phyloP scores from a whole-genome alignment of 2,113 vertebrate species.

The Columbina picui region DNA sequence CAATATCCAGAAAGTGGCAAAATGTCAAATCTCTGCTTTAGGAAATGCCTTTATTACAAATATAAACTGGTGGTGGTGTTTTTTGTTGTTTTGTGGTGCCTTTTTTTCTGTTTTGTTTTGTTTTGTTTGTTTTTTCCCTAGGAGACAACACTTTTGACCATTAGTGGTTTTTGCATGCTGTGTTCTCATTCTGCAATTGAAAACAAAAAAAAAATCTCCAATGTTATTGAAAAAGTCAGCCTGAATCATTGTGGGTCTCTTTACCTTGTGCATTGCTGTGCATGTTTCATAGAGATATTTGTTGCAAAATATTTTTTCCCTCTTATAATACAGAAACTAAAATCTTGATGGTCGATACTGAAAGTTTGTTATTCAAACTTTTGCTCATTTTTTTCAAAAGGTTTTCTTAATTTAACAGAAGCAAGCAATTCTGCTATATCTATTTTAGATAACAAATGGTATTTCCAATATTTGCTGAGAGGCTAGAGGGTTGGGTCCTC shows the following conservation, averaged over 20 bases:
- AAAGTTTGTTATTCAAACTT: background rate
- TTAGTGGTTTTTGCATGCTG: background rate
- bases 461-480: background rate
- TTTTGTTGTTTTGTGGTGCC: too few species aligned
- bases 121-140: rapidly evolving
- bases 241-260: background rate
- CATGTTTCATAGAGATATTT: background rate
- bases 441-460: background rate
- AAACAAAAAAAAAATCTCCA: background rate
- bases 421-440: background rate
- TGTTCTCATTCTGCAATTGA: background rate
- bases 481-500: background rate
- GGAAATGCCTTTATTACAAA: background rate
- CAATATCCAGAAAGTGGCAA: background rate
- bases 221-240: background rate
- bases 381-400: background rate
- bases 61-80: background rate
- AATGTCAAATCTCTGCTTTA: background rate
- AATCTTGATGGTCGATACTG: background rate
- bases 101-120: background rate
- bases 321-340: background rate
- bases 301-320: background rate
- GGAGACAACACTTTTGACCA: background rate
- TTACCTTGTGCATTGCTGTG: background rate
- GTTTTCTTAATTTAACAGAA: background rate